These are phyloP conservation scores for Paramormyrops hopkinsi DNA, from an alignment of 2,797 vertebrate genomes.

Conservation along the genomic window DNA sequence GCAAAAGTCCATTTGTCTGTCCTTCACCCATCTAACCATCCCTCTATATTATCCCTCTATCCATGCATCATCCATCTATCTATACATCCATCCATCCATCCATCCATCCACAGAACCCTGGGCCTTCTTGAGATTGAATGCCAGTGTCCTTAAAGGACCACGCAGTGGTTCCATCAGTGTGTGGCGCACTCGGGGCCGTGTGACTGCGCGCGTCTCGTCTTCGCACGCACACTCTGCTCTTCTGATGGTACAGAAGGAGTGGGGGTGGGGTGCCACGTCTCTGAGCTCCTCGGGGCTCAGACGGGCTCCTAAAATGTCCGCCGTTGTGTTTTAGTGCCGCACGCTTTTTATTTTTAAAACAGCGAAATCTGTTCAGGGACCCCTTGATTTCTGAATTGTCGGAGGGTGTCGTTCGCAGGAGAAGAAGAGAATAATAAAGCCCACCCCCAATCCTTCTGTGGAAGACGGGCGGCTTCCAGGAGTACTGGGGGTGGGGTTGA, in stretches of 20 bases:
- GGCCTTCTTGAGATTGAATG: neutral
- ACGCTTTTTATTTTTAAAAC: constrained; percentile 77
- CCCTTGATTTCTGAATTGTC: constrained; percentile 68
- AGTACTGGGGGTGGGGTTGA: constrained; percentile 45
- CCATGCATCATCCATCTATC: neutral
- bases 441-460: constrained; percentile 77
- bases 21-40: neutral
- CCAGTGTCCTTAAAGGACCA: neutral
- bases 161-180: constrained; percentile 19
- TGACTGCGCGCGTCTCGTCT: constrained; percentile 49
- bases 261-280: constrained; percentile 72
- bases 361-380: constrained; percentile 77
- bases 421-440: constrained; percentile 56
- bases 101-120: neutral
- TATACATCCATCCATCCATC: neutral
- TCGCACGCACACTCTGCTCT: constrained; percentile 60
- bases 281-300: constrained; percentile 69
- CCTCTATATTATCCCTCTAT: neutral
- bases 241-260: constrained; percentile 65
- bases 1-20: neutral
- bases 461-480: constrained; percentile 56
- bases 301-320: constrained; percentile 67
- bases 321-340: constrained; percentile 67
- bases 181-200: constrained; percentile 45
- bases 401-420: constrained; percentile 70